These are phyloP conservation scores for Furcula furcula DNA, from an alignment of 2,888 invertebrate genomes.

Conservation along the genomic window DNA sequence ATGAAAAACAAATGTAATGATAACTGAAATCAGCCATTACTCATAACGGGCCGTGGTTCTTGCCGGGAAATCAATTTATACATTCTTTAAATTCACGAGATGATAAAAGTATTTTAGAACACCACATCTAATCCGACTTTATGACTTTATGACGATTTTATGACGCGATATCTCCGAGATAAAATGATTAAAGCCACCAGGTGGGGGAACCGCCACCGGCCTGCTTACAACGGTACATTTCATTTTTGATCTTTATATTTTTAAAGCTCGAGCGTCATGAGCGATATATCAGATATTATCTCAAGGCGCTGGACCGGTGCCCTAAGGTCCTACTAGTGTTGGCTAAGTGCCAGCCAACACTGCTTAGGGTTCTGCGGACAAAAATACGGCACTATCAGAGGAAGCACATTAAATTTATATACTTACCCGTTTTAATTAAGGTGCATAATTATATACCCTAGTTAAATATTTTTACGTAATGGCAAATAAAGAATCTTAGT, in stretches of 20 bases:
- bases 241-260: slow-evolving; percentile 17
- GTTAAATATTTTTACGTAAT: slow-evolving; percentile 17
- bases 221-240: not conserved
- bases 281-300: slow-evolving; percentile 29
- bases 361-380: slow-evolving; percentile 29
- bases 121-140: slow-evolving; percentile 6
- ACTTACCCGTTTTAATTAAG: slow-evolving; percentile 29
- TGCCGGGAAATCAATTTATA: slow-evolving; percentile 2
- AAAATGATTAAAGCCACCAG: slow-evolving; percentile 18
- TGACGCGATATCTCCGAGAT: slow-evolving; percentile 8
- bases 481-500: slow-evolving; percentile 5
- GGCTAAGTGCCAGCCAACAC: slow-evolving; percentile 48
- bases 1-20: no score
- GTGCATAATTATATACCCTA: slow-evolving; percentile 27
- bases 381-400: slow-evolving; percentile 41
- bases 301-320: slow-evolving; percentile 42
- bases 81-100: slow-evolving; percentile 3
- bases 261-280: slow-evolving; percentile 18
- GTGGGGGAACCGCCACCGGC: slow-evolving; percentile 7
- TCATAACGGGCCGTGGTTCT: not conserved
- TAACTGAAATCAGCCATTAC: no score
- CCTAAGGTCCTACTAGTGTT: slow-evolving; percentile 39
- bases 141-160: slow-evolving; percentile 17
- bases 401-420: slow-evolving; percentile 42
- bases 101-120: slow-evolving; percentile 8